Conservation (phyloP, 1,140 invertebrate species). For the Gonatopus flavifemur region DNA sequence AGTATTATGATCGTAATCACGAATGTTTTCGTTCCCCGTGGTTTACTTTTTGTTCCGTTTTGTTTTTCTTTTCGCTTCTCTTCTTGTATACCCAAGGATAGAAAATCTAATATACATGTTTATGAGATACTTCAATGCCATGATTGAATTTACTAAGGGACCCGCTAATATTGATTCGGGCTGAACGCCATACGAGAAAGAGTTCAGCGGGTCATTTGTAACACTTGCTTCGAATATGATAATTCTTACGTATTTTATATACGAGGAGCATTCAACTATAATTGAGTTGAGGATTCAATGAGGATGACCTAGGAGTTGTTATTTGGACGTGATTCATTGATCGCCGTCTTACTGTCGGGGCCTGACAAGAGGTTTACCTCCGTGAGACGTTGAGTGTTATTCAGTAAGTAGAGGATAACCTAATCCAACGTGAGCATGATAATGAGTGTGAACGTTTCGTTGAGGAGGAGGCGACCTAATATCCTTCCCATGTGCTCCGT, state of each 20-base stretch:
- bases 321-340: slow-evolving; percentile 33
- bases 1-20: background rate
- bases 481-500: slow-evolving; percentile 51
- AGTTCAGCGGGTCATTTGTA: too few species aligned
- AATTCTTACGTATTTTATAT: too few species aligned
- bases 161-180: too few species aligned
- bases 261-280: too few species aligned
- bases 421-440: slow-evolving; percentile 90
- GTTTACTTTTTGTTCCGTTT: background rate
- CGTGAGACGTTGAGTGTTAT: slow-evolving; percentile 82
- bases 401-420: slow-evolving; percentile 77
- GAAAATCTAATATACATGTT: too few species aligned
- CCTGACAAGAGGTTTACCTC: slow-evolving; percentile 71
- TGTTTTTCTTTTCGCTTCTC: background rate
- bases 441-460: slow-evolving; percentile 91
- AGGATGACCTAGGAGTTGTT: too few species aligned
- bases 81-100: background rate
- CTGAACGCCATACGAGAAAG: too few species aligned
- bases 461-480: slow-evolving; percentile 80
- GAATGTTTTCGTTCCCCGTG: background rate
- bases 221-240: too few species aligned
- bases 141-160: too few species aligned
- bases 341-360: slow-evolving; percentile 56
- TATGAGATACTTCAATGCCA: too few species aligned
- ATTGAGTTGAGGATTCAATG: slow-evolving; percentile 1